Percentiles rank a stretch among this genome's conserved stretches.
Evolutionary conservation across 2,888 invertebrate genomes (phyloP).

Genomic region (Alcis repandata): DNA sequence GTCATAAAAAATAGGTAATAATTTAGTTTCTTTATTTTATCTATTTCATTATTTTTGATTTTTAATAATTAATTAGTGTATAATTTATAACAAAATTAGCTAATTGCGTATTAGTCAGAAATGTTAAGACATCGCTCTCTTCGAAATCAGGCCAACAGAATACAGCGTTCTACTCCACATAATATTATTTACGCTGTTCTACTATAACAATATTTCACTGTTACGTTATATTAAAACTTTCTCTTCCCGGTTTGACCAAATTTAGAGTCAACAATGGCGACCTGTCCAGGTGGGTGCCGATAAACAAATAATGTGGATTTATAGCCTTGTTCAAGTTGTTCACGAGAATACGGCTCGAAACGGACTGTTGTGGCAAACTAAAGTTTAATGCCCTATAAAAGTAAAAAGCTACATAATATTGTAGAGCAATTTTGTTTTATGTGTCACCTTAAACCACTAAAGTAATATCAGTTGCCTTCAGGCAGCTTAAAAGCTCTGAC

Average conservation of each 20-base stretch:
- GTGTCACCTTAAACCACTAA: too few relatives aligned
- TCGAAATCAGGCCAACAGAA: background rate
- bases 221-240: constrained; percentile 34
- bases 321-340: constrained; percentile 24
- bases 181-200: background rate
- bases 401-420: too few relatives aligned
- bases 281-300: constrained; percentile 42
- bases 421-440: too few relatives aligned
- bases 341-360: constrained; percentile 25
- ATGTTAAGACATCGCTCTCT: too few relatives aligned
- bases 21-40: too few relatives aligned
- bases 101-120: too few relatives aligned
- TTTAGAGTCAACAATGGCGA: constrained; percentile 34
- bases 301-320: constrained; percentile 45
- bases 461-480: too few relatives aligned
- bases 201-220: background rate
- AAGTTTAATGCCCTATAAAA: constrained; percentile 4
- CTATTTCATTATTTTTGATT: too few relatives aligned
- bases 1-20: too few relatives aligned
- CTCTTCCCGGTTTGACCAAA: constrained; percentile 35
- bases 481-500: too few relatives aligned
- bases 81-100: too few relatives aligned
- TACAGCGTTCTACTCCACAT: background rate
- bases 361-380: background rate
- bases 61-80: too few relatives aligned